Evolutionary conservation across 2,797 vertebrate species (phyloP), one percentile per base, ranked within the genome.

Genomic region (Sebastes baramenuke): DNA sequence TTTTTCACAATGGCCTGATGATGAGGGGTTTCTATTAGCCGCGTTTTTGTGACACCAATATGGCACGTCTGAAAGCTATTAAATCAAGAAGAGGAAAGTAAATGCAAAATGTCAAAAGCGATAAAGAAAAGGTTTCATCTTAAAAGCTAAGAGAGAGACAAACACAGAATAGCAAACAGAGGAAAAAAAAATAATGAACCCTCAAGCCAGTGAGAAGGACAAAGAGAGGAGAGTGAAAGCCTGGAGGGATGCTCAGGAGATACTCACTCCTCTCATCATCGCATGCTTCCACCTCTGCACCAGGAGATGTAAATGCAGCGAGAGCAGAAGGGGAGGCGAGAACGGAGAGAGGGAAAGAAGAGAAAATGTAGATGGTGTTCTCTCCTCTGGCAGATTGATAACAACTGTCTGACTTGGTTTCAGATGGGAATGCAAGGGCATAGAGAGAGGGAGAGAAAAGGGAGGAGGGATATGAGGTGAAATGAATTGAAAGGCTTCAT

Each of bases 231-330:
- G 64, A 83, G 25, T 25, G 29, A 79, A 82, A 64, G n/a, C 68
- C 69, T 56, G 6, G 49, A 42, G 66, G 72, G 49, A 69, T 20
- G 32, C 68, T 79, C 55, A 76, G 52, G 27, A 82, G 75, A 87
- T 56, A 62, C 78, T 71, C 32, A 56, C 30, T 81, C 29, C 69
- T 82, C 72, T 87, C 60, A 75, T 83, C 69, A 79, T 67, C 36
- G 61, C 24, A 70, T 36, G 67, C 12, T 6, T 80, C 77, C 60
- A 83, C 73, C 66, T 77, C 73, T 79, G 70, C 73, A 74, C 42
- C 30, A 11, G 16, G 1, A 83, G 18, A 87, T 77, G 69, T 72
- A 75, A 89, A 89, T 62, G 72, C 38, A 79, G 62, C n/a, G 9
- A 52, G 32, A 80, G 18, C 58, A 27, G 14, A 34, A 46, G 8